These are phyloP conservation scores for Nasonia longicornis DNA, from an alignment of 1,140 invertebrate genomes.

Conservation along the genomic window DNA sequence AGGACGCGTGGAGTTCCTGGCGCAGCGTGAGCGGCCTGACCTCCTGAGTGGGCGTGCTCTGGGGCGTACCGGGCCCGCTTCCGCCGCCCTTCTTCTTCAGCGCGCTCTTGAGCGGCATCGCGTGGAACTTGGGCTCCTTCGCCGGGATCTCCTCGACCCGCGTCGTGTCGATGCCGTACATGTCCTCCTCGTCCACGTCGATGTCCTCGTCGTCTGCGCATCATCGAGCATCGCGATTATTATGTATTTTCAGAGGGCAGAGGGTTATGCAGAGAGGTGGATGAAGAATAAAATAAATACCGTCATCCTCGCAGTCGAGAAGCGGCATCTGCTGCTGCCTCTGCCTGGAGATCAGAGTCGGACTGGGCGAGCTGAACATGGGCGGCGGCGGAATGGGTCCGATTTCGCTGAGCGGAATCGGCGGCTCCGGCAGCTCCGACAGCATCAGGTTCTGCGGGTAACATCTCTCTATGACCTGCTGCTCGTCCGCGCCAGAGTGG, in stretches of 20 bases:
- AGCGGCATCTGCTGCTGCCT: conserved; percentile 68
- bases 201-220: conserved; percentile 67
- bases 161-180: conserved; percentile 78
- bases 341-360: conserved; percentile 74
- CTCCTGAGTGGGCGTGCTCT: conserved; percentile 83
- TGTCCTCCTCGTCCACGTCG: conserved; percentile 49
- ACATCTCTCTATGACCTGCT: conserved; percentile 67
- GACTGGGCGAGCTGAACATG: conserved; percentile 93
- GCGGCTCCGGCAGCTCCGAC: conserved; percentile 89
- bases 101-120: conserved; percentile 91
- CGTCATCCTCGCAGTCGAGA: conserved; percentile 77
- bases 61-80: conserved; percentile 73
- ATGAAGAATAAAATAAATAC: conserved; percentile 58
- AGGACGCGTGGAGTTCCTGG: conserved; percentile 76
- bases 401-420: conserved; percentile 91
- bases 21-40: conserved; percentile 77
- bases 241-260: too few relatives aligned
- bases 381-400: conserved; percentile 94
- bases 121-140: conserved; percentile 88
- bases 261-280: too few relatives aligned
- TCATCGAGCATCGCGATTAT: background rate
- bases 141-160: conserved; percentile 90
- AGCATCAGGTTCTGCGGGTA: conserved; percentile 74
- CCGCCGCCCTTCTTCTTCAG: conserved; percentile 84
- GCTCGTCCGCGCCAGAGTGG: conserved; percentile 69